Evolutionary conservation across 2,888 invertebrate genomes (phyloP), one percentile per base, ranked within the genome.

Genomic region (Formica aserva): DNA sequence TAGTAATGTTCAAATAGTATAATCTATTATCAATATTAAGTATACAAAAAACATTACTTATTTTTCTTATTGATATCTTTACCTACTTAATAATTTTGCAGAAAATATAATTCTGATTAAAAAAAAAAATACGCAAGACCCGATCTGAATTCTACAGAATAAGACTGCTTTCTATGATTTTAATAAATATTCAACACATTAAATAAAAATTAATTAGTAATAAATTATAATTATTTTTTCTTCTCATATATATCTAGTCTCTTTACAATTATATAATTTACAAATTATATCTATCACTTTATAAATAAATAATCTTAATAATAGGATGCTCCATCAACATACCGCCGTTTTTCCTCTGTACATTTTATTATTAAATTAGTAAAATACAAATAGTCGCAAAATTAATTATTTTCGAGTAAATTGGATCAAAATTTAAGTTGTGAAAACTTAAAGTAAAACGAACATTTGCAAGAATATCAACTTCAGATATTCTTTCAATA

Each of bases 71-170:
- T 29, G 18, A n/a, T 15, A 26, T 26, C 1, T 29, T 29, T 41
- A 41, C 2, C 8, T 72, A 57, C 3, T 5, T 26, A 55, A 67
- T 55, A 55, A 13, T 60, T 62, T 74, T n/a, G 22, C 9, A 62
- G 13, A 29, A 75, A 75, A 63, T 75, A n/a, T 52, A 32, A 32
- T 26, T 75, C 35, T 18, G n/a, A n/a, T n/a, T n/a, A 35, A 26
- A 11, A 35, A 52, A 67, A 67, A 76, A 76, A 9, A 32, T 26
- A 2, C 3, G 35, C 67, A 57, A 65, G 71, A 76, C 69, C 74
- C 62, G 60, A 84, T 41, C 62, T 65, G 65, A 86, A 80, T 85
- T 29, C 8, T 29, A 15, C 8, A 63, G 18, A 15, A 29, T 52
- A 74, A 5, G 8, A 48, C 2, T 38, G 18, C 4, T 62, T 60